Evolutionary conservation across 2,888 invertebrate genomes (phyloP).

Genomic region (Galerucella calmariensis): DNA sequence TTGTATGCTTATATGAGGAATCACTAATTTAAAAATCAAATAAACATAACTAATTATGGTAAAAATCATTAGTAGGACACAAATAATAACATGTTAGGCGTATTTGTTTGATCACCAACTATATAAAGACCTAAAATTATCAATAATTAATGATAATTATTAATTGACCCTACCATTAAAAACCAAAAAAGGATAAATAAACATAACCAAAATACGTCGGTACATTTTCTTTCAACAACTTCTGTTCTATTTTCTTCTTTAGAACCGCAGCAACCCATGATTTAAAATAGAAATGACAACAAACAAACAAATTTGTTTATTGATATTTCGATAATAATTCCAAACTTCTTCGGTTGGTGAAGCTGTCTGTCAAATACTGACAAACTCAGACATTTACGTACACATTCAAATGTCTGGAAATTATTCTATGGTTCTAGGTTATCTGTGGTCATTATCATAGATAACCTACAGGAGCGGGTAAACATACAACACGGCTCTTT

Average conservation of each 20-base stretch:
- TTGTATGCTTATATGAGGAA: too few relatives aligned
- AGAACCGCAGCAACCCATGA: slow-evolving; percentile 77
- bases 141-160: background rate
- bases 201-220: slow-evolving; percentile 84
- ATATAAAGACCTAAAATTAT: too few relatives aligned
- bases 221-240: slow-evolving; percentile 77
- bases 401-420: background rate
- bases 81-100: too few relatives aligned
- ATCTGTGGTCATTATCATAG: too few relatives aligned
- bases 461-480: too few relatives aligned
- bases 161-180: slow-evolving; percentile 75
- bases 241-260: slow-evolving; percentile 67
- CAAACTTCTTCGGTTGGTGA: background rate
- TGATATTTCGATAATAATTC: background rate
- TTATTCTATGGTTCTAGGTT: too few relatives aligned
- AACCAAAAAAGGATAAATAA: slow-evolving; percentile 85
- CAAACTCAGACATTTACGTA: too few relatives aligned
- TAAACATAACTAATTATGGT: too few relatives aligned
- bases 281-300: slow-evolving; percentile 24
- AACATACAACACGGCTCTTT: too few relatives aligned
- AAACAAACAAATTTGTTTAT: slow-evolving; percentile 10
- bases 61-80: too few relatives aligned
- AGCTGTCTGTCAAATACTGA: slow-evolving; percentile 2
- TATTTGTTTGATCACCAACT: too few relatives aligned
- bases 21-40: too few relatives aligned